phyloP scores from a whole-genome alignment of 2,888 invertebrate species.

The Coenonympha glycerion region DNA sequence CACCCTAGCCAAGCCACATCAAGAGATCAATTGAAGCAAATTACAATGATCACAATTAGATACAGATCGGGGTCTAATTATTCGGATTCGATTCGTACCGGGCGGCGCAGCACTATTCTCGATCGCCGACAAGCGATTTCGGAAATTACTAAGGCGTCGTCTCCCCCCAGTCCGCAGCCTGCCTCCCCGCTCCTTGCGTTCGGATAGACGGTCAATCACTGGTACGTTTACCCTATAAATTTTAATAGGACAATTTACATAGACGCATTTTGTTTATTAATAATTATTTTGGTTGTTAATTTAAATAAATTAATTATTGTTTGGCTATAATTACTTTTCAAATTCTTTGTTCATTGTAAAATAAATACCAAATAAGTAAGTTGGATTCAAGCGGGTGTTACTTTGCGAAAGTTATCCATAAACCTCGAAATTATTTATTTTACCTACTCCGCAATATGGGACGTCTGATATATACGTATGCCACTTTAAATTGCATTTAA shows the following conservation, averaged over 20 bases:
- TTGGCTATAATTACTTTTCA: background rate
- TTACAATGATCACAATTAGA: slow-evolving; percentile 58
- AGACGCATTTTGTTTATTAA: slow-evolving; percentile 27
- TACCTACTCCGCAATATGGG: no score
- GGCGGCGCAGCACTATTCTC: slow-evolving; percentile 58
- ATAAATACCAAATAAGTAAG: no score
- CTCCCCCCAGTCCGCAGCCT: slow-evolving; percentile 36
- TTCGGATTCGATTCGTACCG: slow-evolving; percentile 54
- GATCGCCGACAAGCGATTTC: slow-evolving; percentile 73
- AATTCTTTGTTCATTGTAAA: no score
- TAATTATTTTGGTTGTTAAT: background rate
- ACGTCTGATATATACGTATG: no score
- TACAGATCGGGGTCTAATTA: slow-evolving; percentile 69
- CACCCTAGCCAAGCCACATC: slow-evolving; percentile 17
- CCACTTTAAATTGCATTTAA: no score
- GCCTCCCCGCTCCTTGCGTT: slow-evolving; percentile 49
- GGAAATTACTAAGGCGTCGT: slow-evolving; percentile 73
- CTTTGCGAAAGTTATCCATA: no score
- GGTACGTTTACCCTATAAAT: slow-evolving; percentile 45
- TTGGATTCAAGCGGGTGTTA: no score
- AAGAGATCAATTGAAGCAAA: slow-evolving; percentile 31
- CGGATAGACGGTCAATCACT: slow-evolving; percentile 54
- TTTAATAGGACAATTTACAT: slow-evolving; percentile 37
- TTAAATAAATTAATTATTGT: background rate
- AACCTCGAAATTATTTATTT: no score